Evolutionary conservation across 1,140 invertebrate genomes (phyloP).

Genomic region (Ruditapes philippinarum): DNA sequence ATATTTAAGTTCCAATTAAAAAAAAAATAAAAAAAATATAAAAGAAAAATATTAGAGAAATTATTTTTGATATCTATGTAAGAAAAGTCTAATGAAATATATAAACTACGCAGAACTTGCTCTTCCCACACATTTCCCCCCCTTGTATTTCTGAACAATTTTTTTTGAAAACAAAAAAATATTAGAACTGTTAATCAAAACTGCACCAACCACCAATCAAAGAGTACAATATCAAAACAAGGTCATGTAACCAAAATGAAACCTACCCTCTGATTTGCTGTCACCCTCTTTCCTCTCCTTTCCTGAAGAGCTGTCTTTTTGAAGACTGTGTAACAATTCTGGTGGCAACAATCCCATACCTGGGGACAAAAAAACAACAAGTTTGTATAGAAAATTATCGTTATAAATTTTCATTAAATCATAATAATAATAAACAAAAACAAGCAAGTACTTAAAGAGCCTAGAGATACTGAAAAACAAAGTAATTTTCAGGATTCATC

Average conservation of each 20-base stretch:
- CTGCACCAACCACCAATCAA: conserved; percentile 8
- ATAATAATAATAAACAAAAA: no score
- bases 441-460: no score
- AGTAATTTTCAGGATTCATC: neutral
- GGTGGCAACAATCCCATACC: conserved; percentile 54
- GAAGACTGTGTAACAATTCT: conserved; percentile 32
- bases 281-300: conserved; percentile 34
- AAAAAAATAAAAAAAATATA: no score
- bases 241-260: conserved; percentile 30
- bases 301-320: conserved; percentile 29
- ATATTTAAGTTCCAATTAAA: no score
- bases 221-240: conserved; percentile 1
- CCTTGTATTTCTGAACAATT: no score
- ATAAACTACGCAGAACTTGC: no score
- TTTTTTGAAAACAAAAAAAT: neutral
- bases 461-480: neutral
- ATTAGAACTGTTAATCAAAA: conserved; percentile 30
- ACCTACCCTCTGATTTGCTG: conserved; percentile 41
- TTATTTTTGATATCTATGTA: no score
- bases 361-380: neutral
- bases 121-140: no score
- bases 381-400: no score
- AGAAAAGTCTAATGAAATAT: no score
- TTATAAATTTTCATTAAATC: no score
- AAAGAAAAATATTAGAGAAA: no score